These are phyloP conservation scores for Muraenolepis orangiensis DNA, from an alignment of 2,797 vertebrate species.

Conservation along the genomic window DNA sequence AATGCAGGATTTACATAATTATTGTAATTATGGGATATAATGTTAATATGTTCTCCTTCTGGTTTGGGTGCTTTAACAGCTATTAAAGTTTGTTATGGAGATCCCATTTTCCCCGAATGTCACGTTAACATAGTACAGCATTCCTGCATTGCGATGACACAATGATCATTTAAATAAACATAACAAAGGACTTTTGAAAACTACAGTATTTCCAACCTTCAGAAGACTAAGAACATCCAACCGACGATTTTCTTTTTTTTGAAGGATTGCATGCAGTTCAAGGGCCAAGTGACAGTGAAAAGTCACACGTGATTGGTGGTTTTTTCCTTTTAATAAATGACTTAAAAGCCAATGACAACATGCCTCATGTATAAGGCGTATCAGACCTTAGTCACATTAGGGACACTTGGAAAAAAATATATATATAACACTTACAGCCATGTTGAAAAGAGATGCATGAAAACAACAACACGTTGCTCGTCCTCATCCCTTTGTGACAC, in stretches of 20 bases:
- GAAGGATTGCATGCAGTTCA: not conserved
- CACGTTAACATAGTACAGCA: no score
- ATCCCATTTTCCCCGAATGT: not conserved
- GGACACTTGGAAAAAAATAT: slow-evolving; percentile 65
- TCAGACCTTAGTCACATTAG: slow-evolving; percentile 64
- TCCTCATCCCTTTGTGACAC: not conserved
- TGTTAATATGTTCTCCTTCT: not conserved
- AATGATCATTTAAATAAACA: not conserved
- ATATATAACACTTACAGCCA: no score
- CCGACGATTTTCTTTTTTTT: no score
- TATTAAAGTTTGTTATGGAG: not conserved
- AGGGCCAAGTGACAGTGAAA: not conserved
- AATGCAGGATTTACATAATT: not conserved
- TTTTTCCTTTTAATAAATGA: slow-evolving; percentile 67
- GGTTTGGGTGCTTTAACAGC: not conserved
- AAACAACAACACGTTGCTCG: not conserved
- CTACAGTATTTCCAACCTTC: not conserved
- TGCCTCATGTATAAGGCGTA: slow-evolving; percentile 33
- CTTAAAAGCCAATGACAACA: slow-evolving; percentile 52
- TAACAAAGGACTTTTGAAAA: not conserved
- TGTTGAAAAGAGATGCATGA: no score
- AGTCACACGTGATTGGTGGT: slow-evolving; percentile 10
- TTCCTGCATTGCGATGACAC: no score
- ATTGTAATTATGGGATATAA: not conserved
- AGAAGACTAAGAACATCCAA: not conserved